Conservation (phyloP, 2,113 vertebrate genomes). For the Upupa epops region DNA sequence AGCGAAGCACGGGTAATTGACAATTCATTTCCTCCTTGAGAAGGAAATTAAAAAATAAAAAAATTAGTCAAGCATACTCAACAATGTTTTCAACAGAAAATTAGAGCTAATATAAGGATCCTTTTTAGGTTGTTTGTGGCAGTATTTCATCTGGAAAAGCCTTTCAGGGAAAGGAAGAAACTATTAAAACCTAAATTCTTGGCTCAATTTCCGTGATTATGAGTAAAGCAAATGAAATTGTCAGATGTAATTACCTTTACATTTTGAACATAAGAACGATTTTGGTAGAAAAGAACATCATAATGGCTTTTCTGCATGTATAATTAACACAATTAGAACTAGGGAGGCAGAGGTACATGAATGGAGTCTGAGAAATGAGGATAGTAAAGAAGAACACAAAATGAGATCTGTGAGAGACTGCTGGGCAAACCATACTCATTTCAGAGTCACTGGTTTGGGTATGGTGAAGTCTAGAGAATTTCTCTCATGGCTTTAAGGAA, state of each 20-base stretch:
- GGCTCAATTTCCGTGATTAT: neutral
- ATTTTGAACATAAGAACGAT: neutral
- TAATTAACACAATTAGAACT: neutral
- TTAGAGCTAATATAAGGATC: neutral
- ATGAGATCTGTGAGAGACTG: neutral
- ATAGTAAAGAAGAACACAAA: neutral
- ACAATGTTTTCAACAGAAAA: neutral
- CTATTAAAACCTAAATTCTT: neutral
- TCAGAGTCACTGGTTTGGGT: neutral
- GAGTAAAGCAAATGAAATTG: neutral
- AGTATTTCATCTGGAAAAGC: neutral
- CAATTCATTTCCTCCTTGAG: neutral
- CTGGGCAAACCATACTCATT: neutral
- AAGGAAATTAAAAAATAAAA: neutral
- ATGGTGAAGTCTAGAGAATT: neutral
- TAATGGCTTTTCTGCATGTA: neutral
- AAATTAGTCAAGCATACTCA: neutral
- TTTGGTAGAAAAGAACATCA: neutral
- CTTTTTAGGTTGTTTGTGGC: neutral
- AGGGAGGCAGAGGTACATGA: neutral
- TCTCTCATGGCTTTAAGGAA: neutral
- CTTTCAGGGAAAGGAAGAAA: neutral
- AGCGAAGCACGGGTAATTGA: neutral
- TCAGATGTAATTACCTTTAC: neutral
- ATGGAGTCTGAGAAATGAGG: neutral